Base-by-base conservation (phyloP, 2,888 invertebrate genomes). In the Drosophila histrio region DNA sequence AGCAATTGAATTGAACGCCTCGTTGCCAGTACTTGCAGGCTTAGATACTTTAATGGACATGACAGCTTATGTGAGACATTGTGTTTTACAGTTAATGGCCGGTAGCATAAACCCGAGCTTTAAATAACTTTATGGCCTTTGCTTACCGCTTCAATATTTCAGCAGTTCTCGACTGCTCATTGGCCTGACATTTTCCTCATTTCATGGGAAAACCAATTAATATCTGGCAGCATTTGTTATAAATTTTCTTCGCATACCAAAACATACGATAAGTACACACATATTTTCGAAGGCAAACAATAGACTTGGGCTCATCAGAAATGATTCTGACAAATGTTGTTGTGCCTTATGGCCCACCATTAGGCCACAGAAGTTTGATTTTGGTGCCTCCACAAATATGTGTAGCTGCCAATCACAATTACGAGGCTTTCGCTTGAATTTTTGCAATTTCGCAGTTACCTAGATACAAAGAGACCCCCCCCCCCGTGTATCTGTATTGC, bases 251-350 rank as follows among this genome's bases (percentile, higher is more conserved):
- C 30, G 30, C 34, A 60, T 50, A 19, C 15, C 21, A 21, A 30
- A 17, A 38, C 26, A 41, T 17, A 30, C 15, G 11, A 1, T 17
- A 34, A 30, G 22, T 24, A 34, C 17, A 32, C 22, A 43, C 38
- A 53, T 58, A 79, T 82, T 77, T 79, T 32, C 52, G 24, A 15
- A 8, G 43, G 52, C 77, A 75, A 75, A 81, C 86, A 81, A 81
- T 81, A 79, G 86, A 79, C 75, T 72, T 54, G 54, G 56, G 60
- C 72, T 69, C 72, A 74, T 77, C 82, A 67, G 64, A 82, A 82
- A 75, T 82, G 75, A 85, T 77, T 77, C 83, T 85, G 86, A 85
- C 82, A 82, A 82, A 79, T 82, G 82, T 79, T 76, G 67, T 83
- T 76, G 67, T 77, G 75, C 58, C 68, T 85, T 82, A 85, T 85